phyloP scores from a whole-genome alignment of 2,888 invertebrate genomes.

The Drosophila setosimentum region DNA sequence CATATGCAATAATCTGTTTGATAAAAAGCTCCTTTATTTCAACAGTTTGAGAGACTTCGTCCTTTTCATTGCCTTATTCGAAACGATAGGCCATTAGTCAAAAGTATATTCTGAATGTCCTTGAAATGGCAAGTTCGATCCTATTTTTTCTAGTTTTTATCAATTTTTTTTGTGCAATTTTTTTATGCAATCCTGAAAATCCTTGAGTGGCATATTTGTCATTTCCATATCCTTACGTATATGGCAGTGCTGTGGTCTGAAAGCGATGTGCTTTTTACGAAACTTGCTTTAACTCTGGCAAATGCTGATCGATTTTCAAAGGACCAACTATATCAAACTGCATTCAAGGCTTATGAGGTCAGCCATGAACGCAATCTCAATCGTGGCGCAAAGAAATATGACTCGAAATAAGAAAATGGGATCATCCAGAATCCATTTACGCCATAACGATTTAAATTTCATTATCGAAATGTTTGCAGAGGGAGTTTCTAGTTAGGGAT shows the following conservation, averaged over 20 bases:
- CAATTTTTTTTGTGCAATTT: neutral
- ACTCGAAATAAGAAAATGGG: neutral
- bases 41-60: too few species aligned
- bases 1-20: too few species aligned
- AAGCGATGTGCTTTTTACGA: neutral
- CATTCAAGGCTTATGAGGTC: neutral
- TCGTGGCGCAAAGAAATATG: neutral
- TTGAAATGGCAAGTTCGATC: neutral
- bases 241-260: neutral
- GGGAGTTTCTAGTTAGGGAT: neutral
- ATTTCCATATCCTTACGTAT: neutral
- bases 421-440: neutral
- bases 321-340: neutral
- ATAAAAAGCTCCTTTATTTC: too few species aligned
- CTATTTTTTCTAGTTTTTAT: neutral
- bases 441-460: neutral
- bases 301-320: neutral
- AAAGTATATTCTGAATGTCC: neutral
- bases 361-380: neutral
- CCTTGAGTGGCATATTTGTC: neutral
- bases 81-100: too few species aligned
- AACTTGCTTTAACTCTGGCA: neutral
- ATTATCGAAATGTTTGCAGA: neutral
- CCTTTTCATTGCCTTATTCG: too few species aligned
- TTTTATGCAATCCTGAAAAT: too few species aligned